phyloP scores from a whole-genome alignment of 2,888 invertebrate genomes.

The Drosophila picticornis region DNA sequence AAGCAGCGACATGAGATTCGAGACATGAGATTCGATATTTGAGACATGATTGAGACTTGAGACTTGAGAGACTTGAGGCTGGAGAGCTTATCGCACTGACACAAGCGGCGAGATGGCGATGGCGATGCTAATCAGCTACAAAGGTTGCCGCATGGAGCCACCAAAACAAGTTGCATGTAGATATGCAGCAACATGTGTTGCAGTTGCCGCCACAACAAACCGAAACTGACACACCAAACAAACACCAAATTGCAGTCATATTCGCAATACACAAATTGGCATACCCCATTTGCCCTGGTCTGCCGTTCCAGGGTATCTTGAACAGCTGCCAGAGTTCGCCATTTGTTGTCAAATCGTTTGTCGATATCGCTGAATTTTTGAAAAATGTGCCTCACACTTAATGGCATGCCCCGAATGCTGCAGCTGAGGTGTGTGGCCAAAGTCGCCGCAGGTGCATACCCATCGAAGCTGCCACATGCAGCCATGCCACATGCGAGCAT shows the following conservation, averaged over 20 bases:
- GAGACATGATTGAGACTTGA: constrained; percentile 9
- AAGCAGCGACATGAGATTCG: constrained; percentile 8
- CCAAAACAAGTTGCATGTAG: constrained; percentile 46
- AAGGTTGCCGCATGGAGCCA: constrained; percentile 56
- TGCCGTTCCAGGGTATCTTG: constrained; percentile 26
- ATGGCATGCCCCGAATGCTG: constrained; percentile 5
- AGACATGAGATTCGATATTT: constrained; percentile 12
- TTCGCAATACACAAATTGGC: background rate
- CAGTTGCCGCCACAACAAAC: constrained; percentile 18
- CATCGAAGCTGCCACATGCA: constrained; percentile 34
- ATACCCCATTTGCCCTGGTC: background rate
- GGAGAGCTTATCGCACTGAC: constrained; percentile 66
- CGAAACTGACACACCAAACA: background rate
- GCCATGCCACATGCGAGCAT: constrained; percentile 34
- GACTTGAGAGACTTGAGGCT: background rate
- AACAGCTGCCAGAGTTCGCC: constrained; percentile 46
- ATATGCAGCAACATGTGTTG: constrained; percentile 56
- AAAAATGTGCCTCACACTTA: constrained; percentile 27
- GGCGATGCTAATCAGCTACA: constrained; percentile 70
- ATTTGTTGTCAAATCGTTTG: constrained; percentile 46
- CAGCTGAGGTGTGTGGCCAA: constrained; percentile 10
- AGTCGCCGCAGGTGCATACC: constrained; percentile 48
- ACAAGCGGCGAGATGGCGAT: constrained; percentile 59
- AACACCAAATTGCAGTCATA: background rate
- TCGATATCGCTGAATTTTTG: constrained; percentile 6